Evolutionary conservation across 2,888 invertebrate genomes (phyloP).

Genomic region (Molanna angustata): DNA sequence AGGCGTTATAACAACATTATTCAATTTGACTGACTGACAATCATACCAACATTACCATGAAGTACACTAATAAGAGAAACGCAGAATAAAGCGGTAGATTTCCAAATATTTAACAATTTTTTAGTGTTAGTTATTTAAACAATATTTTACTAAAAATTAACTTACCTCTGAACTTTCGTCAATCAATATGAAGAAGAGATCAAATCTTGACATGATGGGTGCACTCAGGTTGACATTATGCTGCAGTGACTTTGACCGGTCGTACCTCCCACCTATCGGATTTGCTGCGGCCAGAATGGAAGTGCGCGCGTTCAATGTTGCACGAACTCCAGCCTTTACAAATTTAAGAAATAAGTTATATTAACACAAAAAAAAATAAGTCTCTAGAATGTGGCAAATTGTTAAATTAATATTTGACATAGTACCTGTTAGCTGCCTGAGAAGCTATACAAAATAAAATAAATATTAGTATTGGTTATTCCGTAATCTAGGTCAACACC

Average conservation of each 20-base stretch:
- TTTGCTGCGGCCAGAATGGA: slow-evolving; percentile 98
- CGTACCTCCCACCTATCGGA: slow-evolving; percentile 96
- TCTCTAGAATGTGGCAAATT: no score
- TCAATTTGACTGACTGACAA: no score
- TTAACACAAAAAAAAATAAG: neutral
- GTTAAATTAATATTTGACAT: no score
- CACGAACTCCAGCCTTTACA: slow-evolving; percentile 90
- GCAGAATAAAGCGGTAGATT: neutral
- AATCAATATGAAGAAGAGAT: slow-evolving; percentile 95
- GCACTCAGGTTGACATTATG: slow-evolving; percentile 93
- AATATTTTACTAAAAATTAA: slow-evolving; percentile 1
- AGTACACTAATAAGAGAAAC: no score
- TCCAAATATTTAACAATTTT: neutral
- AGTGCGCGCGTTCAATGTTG: slow-evolving; percentile 95
- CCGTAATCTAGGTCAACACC: no score
- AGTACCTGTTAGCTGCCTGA: no score
- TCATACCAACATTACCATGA: no score
- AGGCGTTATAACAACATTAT: no score
- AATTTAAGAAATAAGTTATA: neutral
- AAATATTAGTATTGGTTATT: neutral
- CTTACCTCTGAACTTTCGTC: slow-evolving; percentile 89
- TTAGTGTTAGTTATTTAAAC: neutral
- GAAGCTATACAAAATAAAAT: neutral
- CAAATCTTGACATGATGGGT: slow-evolving; percentile 99
- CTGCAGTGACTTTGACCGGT: slow-evolving; percentile 87